phyloP scores from a whole-genome alignment of 2,888 invertebrate species.

The Neuroscelio doddi region DNA sequence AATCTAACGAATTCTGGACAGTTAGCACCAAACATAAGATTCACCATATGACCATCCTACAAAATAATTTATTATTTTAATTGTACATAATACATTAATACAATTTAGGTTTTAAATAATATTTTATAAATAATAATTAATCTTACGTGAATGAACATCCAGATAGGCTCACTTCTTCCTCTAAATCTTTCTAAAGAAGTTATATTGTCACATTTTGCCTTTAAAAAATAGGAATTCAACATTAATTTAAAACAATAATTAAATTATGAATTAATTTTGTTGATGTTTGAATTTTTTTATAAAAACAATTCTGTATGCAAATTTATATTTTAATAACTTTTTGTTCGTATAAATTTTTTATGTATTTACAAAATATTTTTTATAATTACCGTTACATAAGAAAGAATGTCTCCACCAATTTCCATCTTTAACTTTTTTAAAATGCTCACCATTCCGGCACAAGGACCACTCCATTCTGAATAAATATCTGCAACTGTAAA shows the following conservation, averaged over 20 bases:
- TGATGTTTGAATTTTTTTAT: too few relatives aligned
- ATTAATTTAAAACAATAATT: neutral
- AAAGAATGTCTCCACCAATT: conserved; percentile 87
- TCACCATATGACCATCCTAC: conserved; percentile 85
- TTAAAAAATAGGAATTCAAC: conserved; percentile 14
- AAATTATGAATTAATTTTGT: too few relatives aligned
- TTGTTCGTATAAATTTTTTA: too few relatives aligned
- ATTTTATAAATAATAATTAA: conserved; percentile 5
- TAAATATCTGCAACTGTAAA: conserved; percentile 89
- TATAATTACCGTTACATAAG: conserved; percentile 84
- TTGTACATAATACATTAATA: conserved; percentile 4
- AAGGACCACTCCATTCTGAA: conserved; percentile 96
- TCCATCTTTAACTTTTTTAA: conserved; percentile 92
- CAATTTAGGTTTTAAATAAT: too few relatives aligned
- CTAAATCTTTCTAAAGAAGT: conserved; percentile 83
- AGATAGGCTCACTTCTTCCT: conserved; percentile 91
- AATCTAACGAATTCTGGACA: conserved; percentile 84
- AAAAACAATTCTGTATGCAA: too few relatives aligned
- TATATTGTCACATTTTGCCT: conserved; percentile 79
- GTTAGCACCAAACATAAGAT: conserved; percentile 89
- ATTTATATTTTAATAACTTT: too few relatives aligned
- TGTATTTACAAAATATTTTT: too few relatives aligned
- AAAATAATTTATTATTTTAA: conserved; percentile 6
- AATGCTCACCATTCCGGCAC: conserved; percentile 88
- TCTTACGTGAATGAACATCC: conserved; percentile 82